phyloP scores from a whole-genome alignment of 2,113 vertebrate species.

The Tapirus terrestris region DNA sequence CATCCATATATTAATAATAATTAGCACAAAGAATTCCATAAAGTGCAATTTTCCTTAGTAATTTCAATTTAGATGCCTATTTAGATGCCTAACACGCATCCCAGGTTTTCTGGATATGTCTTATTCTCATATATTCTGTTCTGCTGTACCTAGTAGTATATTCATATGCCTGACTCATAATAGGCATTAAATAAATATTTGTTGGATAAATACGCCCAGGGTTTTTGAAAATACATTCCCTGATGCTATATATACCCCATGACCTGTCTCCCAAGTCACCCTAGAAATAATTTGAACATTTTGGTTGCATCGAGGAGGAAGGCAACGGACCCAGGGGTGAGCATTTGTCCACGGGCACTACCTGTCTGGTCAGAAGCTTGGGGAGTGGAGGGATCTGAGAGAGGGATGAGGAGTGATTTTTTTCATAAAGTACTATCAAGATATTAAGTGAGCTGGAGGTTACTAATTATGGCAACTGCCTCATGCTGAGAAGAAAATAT shows the following conservation, averaged over 20 bases:
- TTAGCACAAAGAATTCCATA: background rate
- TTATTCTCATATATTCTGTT: background rate
- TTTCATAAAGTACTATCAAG: conserved; percentile 7
- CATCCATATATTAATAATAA: background rate
- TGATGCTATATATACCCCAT: background rate
- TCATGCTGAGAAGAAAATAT: conserved; percentile 56
- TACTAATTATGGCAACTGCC: conserved; percentile 57
- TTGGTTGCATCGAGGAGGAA: background rate
- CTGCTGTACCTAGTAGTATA: background rate
- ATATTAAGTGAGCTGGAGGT: conserved; percentile 4
- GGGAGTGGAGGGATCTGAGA: background rate
- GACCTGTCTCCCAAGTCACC: background rate
- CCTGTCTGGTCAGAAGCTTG: conserved; percentile 23
- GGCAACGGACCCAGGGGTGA: background rate
- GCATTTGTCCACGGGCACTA: background rate
- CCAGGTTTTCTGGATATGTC: background rate
- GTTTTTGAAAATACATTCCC: background rate
- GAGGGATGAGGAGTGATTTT: background rate
- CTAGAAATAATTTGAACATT: conserved; percentile 14
- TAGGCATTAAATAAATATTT: background rate
- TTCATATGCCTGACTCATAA: background rate
- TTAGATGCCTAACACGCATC: background rate
- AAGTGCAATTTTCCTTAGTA: background rate
- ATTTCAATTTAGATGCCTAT: background rate
- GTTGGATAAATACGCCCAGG: background rate